Conservation (phyloP, 2,888 invertebrate species). For the Hypselothyrea guttata region DNA sequence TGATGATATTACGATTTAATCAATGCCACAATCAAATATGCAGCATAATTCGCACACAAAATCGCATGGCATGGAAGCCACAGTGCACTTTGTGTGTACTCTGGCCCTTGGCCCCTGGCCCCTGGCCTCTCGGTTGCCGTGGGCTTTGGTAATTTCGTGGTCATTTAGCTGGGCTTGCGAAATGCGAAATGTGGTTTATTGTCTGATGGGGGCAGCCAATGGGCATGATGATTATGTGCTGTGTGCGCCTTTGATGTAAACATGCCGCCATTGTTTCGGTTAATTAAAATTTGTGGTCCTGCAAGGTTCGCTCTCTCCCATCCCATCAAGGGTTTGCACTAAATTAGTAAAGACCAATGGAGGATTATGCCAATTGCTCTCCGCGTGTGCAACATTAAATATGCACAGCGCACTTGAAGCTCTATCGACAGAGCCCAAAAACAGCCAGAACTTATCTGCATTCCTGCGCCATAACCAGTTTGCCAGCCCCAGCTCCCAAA, state of each 20-base stretch:
- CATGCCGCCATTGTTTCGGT: slow-evolving; percentile 70
- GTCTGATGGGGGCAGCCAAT: slow-evolving; percentile 18
- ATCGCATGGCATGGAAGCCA: too few relatives aligned
- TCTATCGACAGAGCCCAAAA: slow-evolving; percentile 23
- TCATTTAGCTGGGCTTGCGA: slow-evolving; percentile 52
- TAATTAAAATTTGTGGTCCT: slow-evolving; percentile 75
- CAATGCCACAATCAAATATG: slow-evolving; percentile 5
- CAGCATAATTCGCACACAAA: slow-evolving; percentile 8
- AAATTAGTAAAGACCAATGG: slow-evolving; percentile 54
- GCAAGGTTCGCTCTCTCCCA: too few relatives aligned
- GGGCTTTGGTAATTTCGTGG: slow-evolving; percentile 60
- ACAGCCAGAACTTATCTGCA: slow-evolving; percentile 68
- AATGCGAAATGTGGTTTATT: slow-evolving; percentile 35
- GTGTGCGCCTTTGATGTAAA: slow-evolving; percentile 4
- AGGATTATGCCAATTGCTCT: slow-evolving; percentile 41
- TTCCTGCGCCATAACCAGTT: slow-evolving; percentile 68
- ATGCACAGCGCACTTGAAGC: slow-evolving; percentile 68
- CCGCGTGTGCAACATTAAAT: slow-evolving; percentile 59
- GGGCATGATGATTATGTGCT: slow-evolving; percentile 51
- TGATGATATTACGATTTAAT: slow-evolving; percentile 8
- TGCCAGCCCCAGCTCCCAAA: slow-evolving; percentile 15
- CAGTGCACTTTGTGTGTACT: neutral
- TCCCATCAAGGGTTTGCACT: slow-evolving; percentile 49
- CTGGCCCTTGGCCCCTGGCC: slow-evolving; percentile 13
- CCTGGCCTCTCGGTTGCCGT: neutral